Percentiles rank a stretch among this genome's conserved stretches.
phyloP scores from a whole-genome alignment of 2,888 invertebrate genomes.

The Lycocerus yunnanus region DNA sequence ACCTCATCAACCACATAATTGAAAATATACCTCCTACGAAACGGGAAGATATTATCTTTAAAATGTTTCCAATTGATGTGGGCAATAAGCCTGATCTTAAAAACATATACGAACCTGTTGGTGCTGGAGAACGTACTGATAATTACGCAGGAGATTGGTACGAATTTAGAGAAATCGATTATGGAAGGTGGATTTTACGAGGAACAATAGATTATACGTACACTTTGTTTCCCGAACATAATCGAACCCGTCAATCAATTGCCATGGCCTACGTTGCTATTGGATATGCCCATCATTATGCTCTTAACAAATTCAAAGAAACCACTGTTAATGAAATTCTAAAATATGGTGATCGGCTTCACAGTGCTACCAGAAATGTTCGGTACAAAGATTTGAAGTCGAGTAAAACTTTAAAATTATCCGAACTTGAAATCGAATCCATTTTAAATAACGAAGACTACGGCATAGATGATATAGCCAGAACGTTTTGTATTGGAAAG shows the following conservation, averaged over 20 bases:
- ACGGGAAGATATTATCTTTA: slow-evolving; percentile 37
- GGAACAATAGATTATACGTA: slow-evolving; percentile 45
- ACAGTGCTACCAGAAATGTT: slow-evolving; percentile 56
- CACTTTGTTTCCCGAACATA: slow-evolving; percentile 45
- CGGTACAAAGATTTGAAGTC: slow-evolving; percentile 37
- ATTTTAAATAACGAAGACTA: slow-evolving; percentile 41
- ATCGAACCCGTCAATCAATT: slow-evolving; percentile 58
- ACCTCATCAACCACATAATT: slow-evolving; percentile 46
- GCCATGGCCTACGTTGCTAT: slow-evolving; percentile 64
- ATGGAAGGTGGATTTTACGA: slow-evolving; percentile 52
- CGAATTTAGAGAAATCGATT: slow-evolving; percentile 50
- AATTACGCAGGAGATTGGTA: slow-evolving; percentile 50
- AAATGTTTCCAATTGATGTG: slow-evolving; percentile 42
- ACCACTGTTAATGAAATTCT: slow-evolving; percentile 63
- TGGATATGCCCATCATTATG: slow-evolving; percentile 63
- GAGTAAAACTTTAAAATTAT: slow-evolving; percentile 34
- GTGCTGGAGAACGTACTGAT: slow-evolving; percentile 31
- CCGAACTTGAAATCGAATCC: slow-evolving; percentile 45
- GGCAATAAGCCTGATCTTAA: slow-evolving; percentile 43
- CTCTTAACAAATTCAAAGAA: slow-evolving; percentile 62
- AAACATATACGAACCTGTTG: slow-evolving; percentile 41
- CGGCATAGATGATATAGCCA: slow-evolving; percentile 43
- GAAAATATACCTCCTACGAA: slow-evolving; percentile 48
- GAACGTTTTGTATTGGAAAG: slow-evolving; percentile 49
- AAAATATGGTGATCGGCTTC: slow-evolving; percentile 67